Base-by-base conservation (phyloP, 2,888 invertebrate genomes). In the Pogonocherus hispidulus region DNA sequence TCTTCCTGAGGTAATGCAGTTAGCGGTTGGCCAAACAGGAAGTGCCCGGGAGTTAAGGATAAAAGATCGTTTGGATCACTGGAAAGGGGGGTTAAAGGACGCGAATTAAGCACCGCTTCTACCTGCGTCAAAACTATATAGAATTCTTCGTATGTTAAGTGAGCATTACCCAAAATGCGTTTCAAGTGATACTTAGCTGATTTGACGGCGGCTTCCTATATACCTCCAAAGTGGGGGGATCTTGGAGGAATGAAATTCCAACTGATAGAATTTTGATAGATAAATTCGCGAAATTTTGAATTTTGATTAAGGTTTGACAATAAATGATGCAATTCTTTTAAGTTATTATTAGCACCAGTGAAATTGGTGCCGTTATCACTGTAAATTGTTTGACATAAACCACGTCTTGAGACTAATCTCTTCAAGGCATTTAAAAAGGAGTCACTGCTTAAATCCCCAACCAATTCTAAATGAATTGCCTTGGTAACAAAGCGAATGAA, bases 121-220 rank as follows among this genome's bases (percentile, higher is more conserved):
- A 81, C 76, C 63, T 78, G 78, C n/a, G 66, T 70, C 0, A 78
- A 27, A 4, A 79, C 18, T 1, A 80, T 83, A 16, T 63, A 23
- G 54, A 81, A 72, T 47, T 83, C 79, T 65, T 82, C 81, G 56
- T 68, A 79, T 1, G 75, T 83, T 8, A 80, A 44, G 1, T 54
- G 37, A 1, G 57, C 8, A 20, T 69, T 67, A 0, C 76, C 76
- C 3, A 79, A 22, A 1, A 79, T 56, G 35, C 76, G 63, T 41
- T 68, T 70, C 11, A 82, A 19, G 66, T 80, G 80, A 60, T 54
- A 57, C 70, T 84, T 83, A 0, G 75, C 66, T 0, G 76, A 74
- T 37, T 79, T 80, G 4, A 82, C 74, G 5, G 72, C 77, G 3
- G 79, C 75, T 62, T 83, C 83, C 81, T 80, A 81, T 8, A 82